phyloP scores from a whole-genome alignment of 2,113 vertebrate species.

The Brienomyrus longianalis region DNA sequence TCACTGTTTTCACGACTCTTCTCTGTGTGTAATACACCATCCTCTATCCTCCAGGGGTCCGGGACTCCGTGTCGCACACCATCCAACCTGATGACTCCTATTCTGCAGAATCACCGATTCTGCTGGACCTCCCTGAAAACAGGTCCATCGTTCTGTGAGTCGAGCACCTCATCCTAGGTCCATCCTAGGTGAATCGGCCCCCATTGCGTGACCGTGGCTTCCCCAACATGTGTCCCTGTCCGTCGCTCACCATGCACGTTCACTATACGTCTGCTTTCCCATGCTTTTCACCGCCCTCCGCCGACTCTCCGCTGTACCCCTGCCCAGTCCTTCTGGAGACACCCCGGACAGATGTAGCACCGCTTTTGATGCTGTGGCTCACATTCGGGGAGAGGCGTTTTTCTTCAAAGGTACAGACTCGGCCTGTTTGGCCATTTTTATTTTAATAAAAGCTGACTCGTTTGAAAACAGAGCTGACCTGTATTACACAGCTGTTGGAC shows the following conservation, averaged over 20 bases:
- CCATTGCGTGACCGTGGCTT: background rate
- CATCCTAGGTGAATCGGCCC: background rate
- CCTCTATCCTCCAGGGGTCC: constrained; percentile 62
- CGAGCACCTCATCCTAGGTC: background rate
- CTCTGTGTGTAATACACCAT: background rate
- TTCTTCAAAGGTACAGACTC: constrained; percentile 87
- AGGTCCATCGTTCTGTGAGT: constrained; percentile 77
- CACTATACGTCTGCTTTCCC: background rate
- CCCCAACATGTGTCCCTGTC: background rate
- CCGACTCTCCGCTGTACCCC: constrained; percentile 7
- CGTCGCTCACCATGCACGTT: background rate
- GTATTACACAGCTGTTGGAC: background rate
- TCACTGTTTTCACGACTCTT: background rate
- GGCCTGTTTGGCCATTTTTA: background rate
- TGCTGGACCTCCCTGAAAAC: constrained; percentile 78
- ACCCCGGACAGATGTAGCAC: constrained; percentile 78
- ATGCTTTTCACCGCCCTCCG: background rate
- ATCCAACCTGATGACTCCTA: constrained; percentile 62
- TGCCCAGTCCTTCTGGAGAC: constrained; percentile 65
- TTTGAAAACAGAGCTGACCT: background rate
- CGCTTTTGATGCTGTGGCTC: constrained; percentile 88
- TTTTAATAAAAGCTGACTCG: background rate
- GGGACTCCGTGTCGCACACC: constrained; percentile 86
- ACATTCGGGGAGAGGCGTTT: constrained; percentile 95
- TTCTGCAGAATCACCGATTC: constrained; percentile 68